These are phyloP conservation scores for Anoplolepis gracilipes DNA, from an alignment of 1,140 invertebrate species.

Conservation along the genomic window DNA sequence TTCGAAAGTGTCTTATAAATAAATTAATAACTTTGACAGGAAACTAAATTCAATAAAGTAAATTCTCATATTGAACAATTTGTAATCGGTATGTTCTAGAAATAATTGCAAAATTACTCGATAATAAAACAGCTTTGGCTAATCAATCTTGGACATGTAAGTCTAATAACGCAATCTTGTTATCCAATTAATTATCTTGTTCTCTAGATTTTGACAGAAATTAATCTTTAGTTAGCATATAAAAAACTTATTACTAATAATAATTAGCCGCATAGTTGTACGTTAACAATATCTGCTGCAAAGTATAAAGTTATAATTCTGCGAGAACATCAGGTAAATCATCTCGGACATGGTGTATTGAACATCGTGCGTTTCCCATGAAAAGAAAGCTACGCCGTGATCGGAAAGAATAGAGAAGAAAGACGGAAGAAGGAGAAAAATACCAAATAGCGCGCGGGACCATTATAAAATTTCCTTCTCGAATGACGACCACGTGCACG, in stretches of 20 bases:
- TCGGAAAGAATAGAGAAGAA: constrained; percentile 34
- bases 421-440: constrained; percentile 15
- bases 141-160: too few relatives aligned
- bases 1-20: not conserved
- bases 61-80: not conserved
- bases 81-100: not conserved
- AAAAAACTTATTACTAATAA: not conserved
- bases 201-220: not conserved
- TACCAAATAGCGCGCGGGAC: constrained; percentile 20
- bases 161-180: too few relatives aligned
- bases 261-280: not conserved
- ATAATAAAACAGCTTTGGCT: too few relatives aligned
- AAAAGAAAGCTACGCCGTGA: not conserved
- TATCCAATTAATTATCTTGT: not conserved
- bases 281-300: not conserved
- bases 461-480: constrained; percentile 74
- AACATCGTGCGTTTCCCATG: not conserved
- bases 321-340: not conserved
- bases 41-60: not conserved
- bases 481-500: constrained; percentile 67
- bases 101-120: not conserved
- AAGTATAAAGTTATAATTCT: not conserved
- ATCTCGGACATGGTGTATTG: not conserved
- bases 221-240: not conserved
- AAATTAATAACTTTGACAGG: not conserved